A percentile compares a stretch with the other conserved stretches of the same genome.
Evolutionary conservation across 2,888 invertebrate genomes (phyloP).

Genomic region (Eupeodes latifasciatus): DNA sequence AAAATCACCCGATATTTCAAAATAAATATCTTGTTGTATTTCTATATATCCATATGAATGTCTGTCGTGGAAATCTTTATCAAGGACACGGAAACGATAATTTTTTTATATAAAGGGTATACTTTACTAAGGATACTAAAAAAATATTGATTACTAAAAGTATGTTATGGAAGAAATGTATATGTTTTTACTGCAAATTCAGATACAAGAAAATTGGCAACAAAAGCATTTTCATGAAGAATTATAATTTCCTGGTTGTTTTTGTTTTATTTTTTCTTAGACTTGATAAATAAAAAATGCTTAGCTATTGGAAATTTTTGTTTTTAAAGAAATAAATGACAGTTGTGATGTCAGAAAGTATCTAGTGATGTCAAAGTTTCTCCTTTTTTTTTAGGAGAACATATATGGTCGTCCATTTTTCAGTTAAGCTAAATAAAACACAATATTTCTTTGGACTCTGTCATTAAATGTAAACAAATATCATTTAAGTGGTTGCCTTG

Average conservation of each 20-base stretch:
- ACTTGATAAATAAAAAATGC: not conserved
- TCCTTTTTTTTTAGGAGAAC: no score
- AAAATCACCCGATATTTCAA: no score
- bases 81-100: not conserved
- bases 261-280: not conserved
- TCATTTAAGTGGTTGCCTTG: no score
- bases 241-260: not conserved
- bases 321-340: no score
- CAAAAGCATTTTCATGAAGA: not conserved
- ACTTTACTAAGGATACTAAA: not conserved
- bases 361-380: no score
- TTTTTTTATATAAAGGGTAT: not conserved
- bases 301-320: not conserved
- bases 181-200: not conserved
- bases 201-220: not conserved
- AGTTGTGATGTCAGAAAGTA: no score
- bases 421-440: no score
- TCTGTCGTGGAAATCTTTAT: conserved; percentile 1
- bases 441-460: no score
- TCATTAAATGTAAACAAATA: no score
- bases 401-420: no score
- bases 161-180: not conserved
- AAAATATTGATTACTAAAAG: conserved; percentile 16
- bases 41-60: not conserved
- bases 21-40: not conserved